phyloP scores from a whole-genome alignment of 2,888 invertebrate genomes.

The Metalampra italica region DNA sequence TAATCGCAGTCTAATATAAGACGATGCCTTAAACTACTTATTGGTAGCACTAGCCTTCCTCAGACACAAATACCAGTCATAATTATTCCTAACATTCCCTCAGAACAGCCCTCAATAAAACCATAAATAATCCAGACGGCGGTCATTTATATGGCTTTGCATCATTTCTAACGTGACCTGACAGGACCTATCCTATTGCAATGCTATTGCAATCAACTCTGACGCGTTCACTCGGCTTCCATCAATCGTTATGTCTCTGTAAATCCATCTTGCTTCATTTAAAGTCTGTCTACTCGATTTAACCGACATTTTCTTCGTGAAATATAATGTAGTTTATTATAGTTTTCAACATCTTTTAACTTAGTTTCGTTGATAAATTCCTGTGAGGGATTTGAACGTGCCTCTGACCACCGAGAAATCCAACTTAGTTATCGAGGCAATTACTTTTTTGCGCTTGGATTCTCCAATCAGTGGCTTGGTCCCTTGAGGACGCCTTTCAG shows the following conservation, averaged over 20 bases:
- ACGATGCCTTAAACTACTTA: no score
- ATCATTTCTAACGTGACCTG: slow-evolving; percentile 16
- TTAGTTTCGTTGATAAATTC: background rate
- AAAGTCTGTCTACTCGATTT: slow-evolving; percentile 10
- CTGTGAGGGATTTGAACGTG: no score
- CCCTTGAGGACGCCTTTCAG: no score
- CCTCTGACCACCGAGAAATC: no score
- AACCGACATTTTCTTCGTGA: slow-evolving; percentile 11
- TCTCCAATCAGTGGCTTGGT: no score
- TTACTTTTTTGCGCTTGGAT: no score
- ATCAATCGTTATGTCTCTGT: slow-evolving; percentile 33
- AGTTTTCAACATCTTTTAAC: background rate
- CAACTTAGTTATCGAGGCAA: no score
- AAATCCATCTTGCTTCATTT: slow-evolving; percentile 34
- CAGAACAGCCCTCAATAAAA: slow-evolving; percentile 6
- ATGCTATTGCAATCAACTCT: slow-evolving; percentile 20
- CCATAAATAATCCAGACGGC: slow-evolving; percentile 28
- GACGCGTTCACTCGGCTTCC: slow-evolving; percentile 17
- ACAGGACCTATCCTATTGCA: background rate
- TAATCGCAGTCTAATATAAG: no score
- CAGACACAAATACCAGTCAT: background rate
- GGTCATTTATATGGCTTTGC: slow-evolving; percentile 26
- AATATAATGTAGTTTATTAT: slow-evolving; percentile 2
- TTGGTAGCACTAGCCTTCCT: no score
- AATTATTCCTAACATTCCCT: slow-evolving; percentile 12